These are phyloP conservation scores for Scaptomyza pallida DNA, from an alignment of 1,140 invertebrate species.

Conservation along the genomic window DNA sequence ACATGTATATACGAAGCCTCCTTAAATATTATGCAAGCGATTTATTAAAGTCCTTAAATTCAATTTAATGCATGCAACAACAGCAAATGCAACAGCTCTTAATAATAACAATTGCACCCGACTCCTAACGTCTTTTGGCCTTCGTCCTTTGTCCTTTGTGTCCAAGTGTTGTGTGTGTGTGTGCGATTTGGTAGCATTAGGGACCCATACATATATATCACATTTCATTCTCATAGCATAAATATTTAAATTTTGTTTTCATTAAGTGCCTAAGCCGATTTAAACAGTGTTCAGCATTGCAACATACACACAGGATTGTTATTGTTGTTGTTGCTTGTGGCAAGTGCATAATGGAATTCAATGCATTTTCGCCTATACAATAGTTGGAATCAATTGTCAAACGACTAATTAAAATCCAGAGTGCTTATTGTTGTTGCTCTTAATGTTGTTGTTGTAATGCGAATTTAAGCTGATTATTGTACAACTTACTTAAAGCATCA, in stretches of 20 bases:
- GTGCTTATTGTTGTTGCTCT: neutral
- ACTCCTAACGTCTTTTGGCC: neutral
- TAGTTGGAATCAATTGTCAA: neutral
- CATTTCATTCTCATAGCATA: constrained; percentile 5
- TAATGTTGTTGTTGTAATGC: neutral
- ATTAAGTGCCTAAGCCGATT: constrained; percentile 11
- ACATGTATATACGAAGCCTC: no score
- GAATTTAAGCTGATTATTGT: neutral
- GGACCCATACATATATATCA: neutral
- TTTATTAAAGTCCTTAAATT: constrained; percentile 6
- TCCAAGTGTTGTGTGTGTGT: no score
- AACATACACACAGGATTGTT: neutral
- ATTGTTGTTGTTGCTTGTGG: neutral
- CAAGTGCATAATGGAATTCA: neutral
- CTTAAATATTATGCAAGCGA: constrained; percentile 1
- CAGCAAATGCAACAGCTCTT: neutral
- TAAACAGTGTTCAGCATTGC: neutral
- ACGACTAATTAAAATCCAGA: neutral
- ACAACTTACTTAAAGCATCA: neutral
- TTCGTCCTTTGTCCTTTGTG: neutral
- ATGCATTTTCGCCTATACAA: neutral
- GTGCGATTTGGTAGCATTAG: neutral
- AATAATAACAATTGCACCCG: neutral
- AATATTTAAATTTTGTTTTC: constrained; percentile 6
- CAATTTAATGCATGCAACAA: constrained; percentile 1